Conservation (phyloP, 2,797 vertebrate genomes). For the Leucoraja ocellata region DNA sequence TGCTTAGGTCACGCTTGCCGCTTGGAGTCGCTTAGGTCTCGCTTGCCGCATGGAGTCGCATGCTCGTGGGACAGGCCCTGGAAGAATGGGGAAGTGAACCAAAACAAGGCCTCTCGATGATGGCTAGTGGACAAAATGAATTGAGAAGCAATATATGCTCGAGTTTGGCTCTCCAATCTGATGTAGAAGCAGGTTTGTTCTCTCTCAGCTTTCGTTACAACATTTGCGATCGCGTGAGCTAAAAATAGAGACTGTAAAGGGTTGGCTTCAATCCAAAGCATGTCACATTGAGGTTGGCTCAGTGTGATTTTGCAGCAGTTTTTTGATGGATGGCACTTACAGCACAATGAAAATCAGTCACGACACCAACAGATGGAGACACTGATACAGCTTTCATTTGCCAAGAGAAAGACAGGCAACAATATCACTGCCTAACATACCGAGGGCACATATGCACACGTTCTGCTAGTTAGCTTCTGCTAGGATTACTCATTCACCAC, state of each 20-base stretch:
- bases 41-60: too few relatives aligned
- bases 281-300: background rate
- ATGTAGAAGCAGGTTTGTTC: background rate
- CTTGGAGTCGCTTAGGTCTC: too few relatives aligned
- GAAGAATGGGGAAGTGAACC: background rate
- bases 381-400: background rate
- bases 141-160: background rate
- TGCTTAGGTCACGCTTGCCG: too few relatives aligned
- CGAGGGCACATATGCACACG: conserved; percentile 43
- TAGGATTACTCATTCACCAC: conserved; percentile 42
- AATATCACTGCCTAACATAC: background rate
- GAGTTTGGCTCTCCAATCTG: background rate
- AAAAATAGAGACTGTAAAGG: background rate
- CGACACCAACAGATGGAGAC: background rate
- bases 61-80: background rate
- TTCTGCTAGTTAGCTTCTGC: conserved; percentile 39
- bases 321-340: background rate
- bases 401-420: background rate
- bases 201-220: background rate
- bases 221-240: background rate
- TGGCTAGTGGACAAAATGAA: background rate
- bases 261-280: background rate
- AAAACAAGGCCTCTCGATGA: background rate
- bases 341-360: background rate
- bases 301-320: background rate